phyloP scores from a whole-genome alignment of 1,140 invertebrate genomes.

The roundworm (Caenorhabditis elegans) region DNA sequence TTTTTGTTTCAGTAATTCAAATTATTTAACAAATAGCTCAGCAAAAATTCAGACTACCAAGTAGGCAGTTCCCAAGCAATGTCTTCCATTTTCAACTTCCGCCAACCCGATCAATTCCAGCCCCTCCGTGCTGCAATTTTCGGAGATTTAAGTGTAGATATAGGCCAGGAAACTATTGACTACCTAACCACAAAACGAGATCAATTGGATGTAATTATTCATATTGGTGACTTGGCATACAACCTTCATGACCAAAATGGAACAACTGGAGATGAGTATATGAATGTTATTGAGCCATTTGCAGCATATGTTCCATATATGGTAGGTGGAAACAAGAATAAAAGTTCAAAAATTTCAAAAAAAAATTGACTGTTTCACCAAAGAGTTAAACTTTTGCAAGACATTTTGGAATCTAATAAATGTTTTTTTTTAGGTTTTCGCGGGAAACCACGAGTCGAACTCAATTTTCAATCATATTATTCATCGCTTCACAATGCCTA shows the following conservation, averaged over 20 bases:
- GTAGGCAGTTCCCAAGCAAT: slow-evolving; percentile 67
- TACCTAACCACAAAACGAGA: slow-evolving; percentile 67
- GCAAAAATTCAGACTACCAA: slow-evolving; percentile 65
- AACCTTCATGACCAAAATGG: slow-evolving; percentile 83
- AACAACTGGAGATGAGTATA: slow-evolving; percentile 82
- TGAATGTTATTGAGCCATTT: slow-evolving; percentile 82
- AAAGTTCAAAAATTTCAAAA: no score
- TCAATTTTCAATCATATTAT: slow-evolving; percentile 56
- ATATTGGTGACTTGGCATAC: slow-evolving; percentile 84
- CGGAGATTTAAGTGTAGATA: slow-evolving; percentile 71
- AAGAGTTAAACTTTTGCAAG: no score
- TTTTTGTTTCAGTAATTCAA: no score
- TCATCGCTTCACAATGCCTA: slow-evolving; percentile 57
- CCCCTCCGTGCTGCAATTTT: slow-evolving; percentile 67
- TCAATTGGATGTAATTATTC: slow-evolving; percentile 70
- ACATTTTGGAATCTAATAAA: no score
- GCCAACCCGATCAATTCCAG: slow-evolving; percentile 50
- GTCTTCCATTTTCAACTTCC: slow-evolving; percentile 68
- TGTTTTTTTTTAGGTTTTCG: slow-evolving; percentile 61
- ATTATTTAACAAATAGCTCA: no score
- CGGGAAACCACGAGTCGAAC: slow-evolving; percentile 83
- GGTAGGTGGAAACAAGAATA: no score
- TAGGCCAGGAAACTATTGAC: slow-evolving; percentile 68
- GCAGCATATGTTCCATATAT: slow-evolving; percentile 87
- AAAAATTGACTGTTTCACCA: neutral